These are phyloP conservation scores for Dendropsophus ebraccatus DNA, from an alignment of 2,113 vertebrate species.

Conservation along the genomic window DNA sequence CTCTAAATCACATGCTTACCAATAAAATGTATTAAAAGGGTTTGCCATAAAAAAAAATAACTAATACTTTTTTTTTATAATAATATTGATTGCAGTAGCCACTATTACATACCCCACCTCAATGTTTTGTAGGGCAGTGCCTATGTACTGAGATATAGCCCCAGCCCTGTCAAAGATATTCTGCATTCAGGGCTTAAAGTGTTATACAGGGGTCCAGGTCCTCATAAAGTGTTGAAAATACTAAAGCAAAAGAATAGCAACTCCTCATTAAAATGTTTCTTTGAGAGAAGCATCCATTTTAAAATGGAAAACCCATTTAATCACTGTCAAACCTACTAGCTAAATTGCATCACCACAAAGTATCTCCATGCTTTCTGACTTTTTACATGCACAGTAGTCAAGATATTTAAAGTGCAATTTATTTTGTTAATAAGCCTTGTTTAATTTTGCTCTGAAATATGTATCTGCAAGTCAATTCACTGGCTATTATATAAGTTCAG, in stretches of 20 bases:
- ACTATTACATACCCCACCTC: not conserved
- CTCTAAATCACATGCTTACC: not conserved
- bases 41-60: not conserved
- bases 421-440: not conserved
- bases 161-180: not conserved
- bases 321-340: not conserved
- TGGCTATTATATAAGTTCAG: not conserved
- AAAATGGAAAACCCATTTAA: conserved; percentile 19
- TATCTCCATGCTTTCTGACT: conserved; percentile 40
- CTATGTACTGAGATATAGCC: not conserved
- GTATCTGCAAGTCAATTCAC: not conserved
- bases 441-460: not conserved
- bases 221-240: not conserved
- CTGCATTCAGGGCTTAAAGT: no score
- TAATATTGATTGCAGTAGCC: not conserved
- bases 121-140: not conserved
- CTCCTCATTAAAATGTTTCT: not conserved
- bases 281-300: not conserved
- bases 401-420: conserved; percentile 17
- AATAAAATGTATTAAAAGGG: not conserved
- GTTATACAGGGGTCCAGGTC: not conserved
- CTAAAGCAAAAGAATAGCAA: not conserved
- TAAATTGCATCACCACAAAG: not conserved
- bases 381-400: conserved; percentile 49
- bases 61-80: not conserved